Conservation (phyloP, 2,888 invertebrate species). For the Lepidochrysops patricia region DNA sequence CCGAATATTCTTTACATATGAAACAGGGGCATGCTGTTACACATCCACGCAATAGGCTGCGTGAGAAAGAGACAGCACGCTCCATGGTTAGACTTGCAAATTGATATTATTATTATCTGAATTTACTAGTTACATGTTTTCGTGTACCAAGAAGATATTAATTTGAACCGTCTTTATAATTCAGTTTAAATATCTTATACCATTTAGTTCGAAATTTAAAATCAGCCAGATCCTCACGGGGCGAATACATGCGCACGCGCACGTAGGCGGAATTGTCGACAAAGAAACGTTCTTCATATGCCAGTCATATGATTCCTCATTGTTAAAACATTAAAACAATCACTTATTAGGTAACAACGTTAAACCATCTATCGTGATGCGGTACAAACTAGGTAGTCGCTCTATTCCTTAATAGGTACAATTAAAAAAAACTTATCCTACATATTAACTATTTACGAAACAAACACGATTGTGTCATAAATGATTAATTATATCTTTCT, state of each 20-base stretch:
- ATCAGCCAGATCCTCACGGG: neutral
- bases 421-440: neutral
- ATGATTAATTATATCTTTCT: neutral
- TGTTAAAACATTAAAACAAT: neutral
- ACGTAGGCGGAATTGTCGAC: constrained; percentile 44
- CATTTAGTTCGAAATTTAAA: neutral
- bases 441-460: no score
- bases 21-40: no score
- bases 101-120: no score
- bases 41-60: no score
- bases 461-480: neutral
- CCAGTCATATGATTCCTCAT: neutral
- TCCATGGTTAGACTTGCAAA: no score
- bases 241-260: constrained; percentile 38
- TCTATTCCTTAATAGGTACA: neutral
- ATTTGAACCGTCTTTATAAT: no score
- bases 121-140: no score
- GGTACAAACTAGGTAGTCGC: neutral
- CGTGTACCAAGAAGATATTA: no score
- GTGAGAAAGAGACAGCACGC: no score
- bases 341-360: constrained; percentile 1
- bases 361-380: neutral
- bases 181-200: no score
- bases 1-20: no score
- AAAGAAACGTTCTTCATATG: constrained; percentile 14